Evolutionary conservation across 2,888 invertebrate genomes (phyloP).

Genomic region (Drosophila histrio): DNA sequence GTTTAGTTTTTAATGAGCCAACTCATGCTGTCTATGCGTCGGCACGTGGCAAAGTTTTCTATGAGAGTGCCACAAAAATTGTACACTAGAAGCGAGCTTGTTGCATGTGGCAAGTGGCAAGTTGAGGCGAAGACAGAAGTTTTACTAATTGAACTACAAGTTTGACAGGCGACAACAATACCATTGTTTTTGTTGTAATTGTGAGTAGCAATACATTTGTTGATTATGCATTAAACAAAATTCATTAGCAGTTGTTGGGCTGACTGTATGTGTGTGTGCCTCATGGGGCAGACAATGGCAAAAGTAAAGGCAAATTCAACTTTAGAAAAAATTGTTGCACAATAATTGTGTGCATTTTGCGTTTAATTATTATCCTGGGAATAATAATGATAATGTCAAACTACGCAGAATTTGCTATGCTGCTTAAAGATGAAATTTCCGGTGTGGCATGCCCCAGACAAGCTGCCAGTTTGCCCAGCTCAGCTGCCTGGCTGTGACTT

Average conservation of each 20-base stretch:
- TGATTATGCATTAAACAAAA: conserved; percentile 65
- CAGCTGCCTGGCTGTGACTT: conserved; percentile 18
- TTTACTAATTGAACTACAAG: conserved; percentile 60
- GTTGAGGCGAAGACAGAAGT: not conserved
- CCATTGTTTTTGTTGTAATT: conserved; percentile 11
- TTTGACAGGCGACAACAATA: conserved; percentile 39
- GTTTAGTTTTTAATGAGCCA: conserved; percentile 66
- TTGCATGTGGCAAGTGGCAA: conserved; percentile 35
- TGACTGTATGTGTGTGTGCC: not conserved
- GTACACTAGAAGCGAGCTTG: not conserved
- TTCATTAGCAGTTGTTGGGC: conserved; percentile 28
- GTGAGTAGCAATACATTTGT: conserved; percentile 51
- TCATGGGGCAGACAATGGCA: not conserved
- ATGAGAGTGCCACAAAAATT: not conserved
- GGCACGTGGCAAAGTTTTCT: conserved; percentile 5
- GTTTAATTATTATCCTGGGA: conserved; percentile 45
- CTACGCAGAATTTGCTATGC: conserved; percentile 12
- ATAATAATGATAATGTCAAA: conserved; percentile 1
- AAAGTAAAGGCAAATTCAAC: not conserved
- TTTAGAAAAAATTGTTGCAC: not conserved
- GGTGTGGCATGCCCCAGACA: not conserved
- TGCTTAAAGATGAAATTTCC: conserved; percentile 35
- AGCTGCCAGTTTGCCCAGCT: not conserved
- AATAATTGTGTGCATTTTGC: conserved; percentile 25
- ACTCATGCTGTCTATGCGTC: conserved; percentile 41